Evolutionary conservation across 2,113 vertebrate genomes (phyloP).

Genomic region (Chaetodon auriga): DNA sequence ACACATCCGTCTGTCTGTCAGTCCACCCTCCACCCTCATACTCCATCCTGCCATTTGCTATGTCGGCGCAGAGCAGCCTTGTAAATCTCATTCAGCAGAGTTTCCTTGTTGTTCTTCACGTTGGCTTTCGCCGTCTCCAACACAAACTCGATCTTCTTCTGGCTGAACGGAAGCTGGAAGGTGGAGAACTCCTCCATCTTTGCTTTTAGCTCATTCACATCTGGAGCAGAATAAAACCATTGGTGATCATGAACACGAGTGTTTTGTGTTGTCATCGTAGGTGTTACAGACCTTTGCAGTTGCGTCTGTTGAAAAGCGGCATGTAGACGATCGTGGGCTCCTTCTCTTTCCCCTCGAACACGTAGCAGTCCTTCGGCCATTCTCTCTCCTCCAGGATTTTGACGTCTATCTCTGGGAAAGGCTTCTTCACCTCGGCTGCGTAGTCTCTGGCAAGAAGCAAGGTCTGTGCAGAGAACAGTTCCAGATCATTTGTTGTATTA

Average conservation of each 20-base stretch:
- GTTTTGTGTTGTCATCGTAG: background rate
- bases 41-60: background rate
- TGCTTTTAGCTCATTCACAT: slow-evolving; percentile 47
- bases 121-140: slow-evolving; percentile 58
- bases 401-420: slow-evolving; percentile 65
- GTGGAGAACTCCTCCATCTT: slow-evolving; percentile 69
- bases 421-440: slow-evolving; percentile 48
- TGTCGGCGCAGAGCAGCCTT: slow-evolving; percentile 51
- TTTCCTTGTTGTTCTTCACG: slow-evolving; percentile 66
- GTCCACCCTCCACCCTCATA: background rate
- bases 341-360: slow-evolving; percentile 61
- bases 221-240: background rate
- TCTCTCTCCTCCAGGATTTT: slow-evolving; percentile 58
- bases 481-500: background rate
- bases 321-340: slow-evolving; percentile 69
- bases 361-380: slow-evolving; percentile 70
- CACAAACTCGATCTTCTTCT: slow-evolving; percentile 51
- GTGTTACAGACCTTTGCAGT: slow-evolving; percentile 67
- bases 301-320: slow-evolving; percentile 72
- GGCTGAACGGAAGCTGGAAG: slow-evolving; percentile 57
- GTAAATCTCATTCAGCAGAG: slow-evolving; percentile 61
- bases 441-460: slow-evolving; percentile 69
- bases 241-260: background rate
- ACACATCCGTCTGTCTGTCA: background rate
- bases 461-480: slow-evolving; percentile 57